phyloP scores from a whole-genome alignment of 2,113 vertebrate genomes.

The Macrotis lagotis region DNA sequence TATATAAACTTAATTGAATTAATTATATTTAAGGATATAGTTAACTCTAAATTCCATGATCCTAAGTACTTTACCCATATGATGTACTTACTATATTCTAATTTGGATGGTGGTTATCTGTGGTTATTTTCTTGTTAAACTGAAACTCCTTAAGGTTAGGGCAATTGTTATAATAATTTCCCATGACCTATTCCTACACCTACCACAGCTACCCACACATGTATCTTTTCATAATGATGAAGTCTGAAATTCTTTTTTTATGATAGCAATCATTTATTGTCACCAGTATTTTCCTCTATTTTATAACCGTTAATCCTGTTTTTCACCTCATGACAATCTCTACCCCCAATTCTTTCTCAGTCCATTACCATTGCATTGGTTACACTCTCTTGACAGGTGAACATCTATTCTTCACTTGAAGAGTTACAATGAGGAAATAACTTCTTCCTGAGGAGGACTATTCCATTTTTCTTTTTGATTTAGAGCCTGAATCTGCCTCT shows the following conservation, averaged over 20 bases:
- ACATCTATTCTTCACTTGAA: background rate
- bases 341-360: background rate
- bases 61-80: background rate
- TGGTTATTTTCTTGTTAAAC: background rate
- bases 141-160: background rate
- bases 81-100: background rate
- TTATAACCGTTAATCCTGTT: background rate
- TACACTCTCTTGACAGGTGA: background rate
- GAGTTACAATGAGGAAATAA: background rate
- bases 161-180: background rate
- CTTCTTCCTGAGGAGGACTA: background rate
- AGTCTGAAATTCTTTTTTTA: background rate
- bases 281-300: background rate
- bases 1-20: background rate
- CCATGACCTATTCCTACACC: background rate
- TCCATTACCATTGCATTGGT: background rate
- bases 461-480: background rate
- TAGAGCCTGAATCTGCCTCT: background rate
- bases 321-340: background rate
- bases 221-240: background rate
- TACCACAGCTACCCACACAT: background rate
- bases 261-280: background rate
- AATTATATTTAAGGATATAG: background rate
- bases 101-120: background rate
- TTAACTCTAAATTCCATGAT: background rate